phyloP scores from a whole-genome alignment of 2,797 vertebrate species.

The Acipenser ruthenus region DNA sequence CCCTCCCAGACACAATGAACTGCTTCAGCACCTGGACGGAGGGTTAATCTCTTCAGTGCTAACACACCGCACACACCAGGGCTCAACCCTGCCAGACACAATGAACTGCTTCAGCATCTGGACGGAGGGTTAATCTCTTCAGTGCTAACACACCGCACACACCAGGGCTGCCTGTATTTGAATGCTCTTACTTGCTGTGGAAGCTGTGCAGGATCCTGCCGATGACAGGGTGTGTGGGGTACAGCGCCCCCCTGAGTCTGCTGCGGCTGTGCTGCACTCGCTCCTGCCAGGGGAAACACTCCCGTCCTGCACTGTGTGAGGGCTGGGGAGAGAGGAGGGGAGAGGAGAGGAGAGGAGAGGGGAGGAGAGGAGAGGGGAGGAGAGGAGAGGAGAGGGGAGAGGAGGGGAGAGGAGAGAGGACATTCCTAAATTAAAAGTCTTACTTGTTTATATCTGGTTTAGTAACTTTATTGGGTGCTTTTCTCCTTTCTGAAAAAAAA shows the following conservation, averaged over 20 bases:
- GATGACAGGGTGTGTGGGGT: constrained; percentile 28
- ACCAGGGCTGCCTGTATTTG: neutral
- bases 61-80: too few species aligned
- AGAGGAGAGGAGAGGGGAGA: too few species aligned
- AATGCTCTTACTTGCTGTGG: constrained; percentile 34
- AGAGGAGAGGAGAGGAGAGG: neutral
- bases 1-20: too few species aligned
- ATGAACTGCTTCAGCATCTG: neutral
- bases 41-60: too few species aligned
- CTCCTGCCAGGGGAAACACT: constrained; percentile 28
- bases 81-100: neutral
- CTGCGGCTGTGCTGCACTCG: constrained; percentile 29
- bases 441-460: too few species aligned
- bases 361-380: too few species aligned
- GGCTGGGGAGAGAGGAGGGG: neutral
- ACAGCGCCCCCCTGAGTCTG: constrained; percentile 37
- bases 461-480: too few species aligned
- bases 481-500: too few species aligned
- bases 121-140: neutral
- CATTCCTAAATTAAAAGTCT: too few species aligned
- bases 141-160: neutral
- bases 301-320: constrained; percentile 19
- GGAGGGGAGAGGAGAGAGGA: too few species aligned
- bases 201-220: constrained; percentile 25
- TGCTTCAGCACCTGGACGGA: constrained; percentile 6